A percentile compares a stretch with the other conserved stretches of the same genome.
Conservation (phyloP, 2,797 vertebrate genomes). For the Acipenser ruthenus region DNA sequence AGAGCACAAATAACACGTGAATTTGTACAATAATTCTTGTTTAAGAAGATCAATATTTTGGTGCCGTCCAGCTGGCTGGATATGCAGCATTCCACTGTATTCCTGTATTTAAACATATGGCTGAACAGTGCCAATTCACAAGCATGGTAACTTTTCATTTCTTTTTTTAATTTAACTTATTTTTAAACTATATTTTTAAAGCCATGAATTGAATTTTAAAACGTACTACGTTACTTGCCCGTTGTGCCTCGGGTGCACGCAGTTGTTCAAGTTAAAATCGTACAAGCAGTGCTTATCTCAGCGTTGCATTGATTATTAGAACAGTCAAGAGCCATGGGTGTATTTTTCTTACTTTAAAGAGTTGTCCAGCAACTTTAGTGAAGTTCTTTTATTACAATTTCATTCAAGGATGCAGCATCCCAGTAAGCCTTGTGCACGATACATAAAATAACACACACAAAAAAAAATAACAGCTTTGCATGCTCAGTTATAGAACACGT, state of each 20-base stretch:
- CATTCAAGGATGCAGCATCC: conserved; percentile 24
- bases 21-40: too few relatives aligned
- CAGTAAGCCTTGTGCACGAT: conserved; percentile 16
- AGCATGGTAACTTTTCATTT: too few relatives aligned
- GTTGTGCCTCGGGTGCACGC: conserved; percentile 20
- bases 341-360: conserved; percentile 41
- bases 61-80: too few relatives aligned
- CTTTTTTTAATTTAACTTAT: too few relatives aligned
- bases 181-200: too few relatives aligned
- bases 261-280: conserved; percentile 42
- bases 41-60: too few relatives aligned
- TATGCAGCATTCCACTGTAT: too few relatives aligned
- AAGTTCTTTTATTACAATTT: conserved; percentile 34
- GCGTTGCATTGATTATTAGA: conserved; percentile 65
- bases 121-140: too few relatives aligned
- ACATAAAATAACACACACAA: conserved; percentile 13
- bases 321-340: conserved; percentile 77
- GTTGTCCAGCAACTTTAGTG: conserved; percentile 61
- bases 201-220: conserved; percentile 10
- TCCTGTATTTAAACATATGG: too few relatives aligned
- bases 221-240: conserved; percentile 54
- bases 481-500: conserved; percentile 4
- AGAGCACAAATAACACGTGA: too few relatives aligned
- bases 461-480: conserved; percentile 14
- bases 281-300: conserved; percentile 44